phyloP scores from a whole-genome alignment of 2,888 invertebrate genomes.

The Agonum fuliginosum region DNA sequence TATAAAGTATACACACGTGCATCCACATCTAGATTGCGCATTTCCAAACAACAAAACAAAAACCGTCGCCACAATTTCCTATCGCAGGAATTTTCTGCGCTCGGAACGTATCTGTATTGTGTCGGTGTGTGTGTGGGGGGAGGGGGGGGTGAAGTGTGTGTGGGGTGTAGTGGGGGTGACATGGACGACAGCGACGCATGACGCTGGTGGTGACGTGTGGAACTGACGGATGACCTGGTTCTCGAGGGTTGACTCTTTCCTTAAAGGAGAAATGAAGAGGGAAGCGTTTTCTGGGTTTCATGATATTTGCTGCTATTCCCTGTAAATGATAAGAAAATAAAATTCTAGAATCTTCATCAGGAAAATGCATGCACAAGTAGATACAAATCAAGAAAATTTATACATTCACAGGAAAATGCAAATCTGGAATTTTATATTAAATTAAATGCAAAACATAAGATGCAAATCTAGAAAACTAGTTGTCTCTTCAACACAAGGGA shows the following conservation, averaged over 20 bases:
- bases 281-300: no score
- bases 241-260: background rate
- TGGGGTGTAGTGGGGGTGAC: background rate
- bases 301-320: no score
- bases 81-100: background rate
- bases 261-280: background rate
- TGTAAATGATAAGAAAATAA: no score
- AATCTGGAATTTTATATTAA: no score
- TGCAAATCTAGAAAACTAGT: no score
- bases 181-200: background rate
- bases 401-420: no score
- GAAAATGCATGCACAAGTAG: no score
- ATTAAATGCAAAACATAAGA: no score
- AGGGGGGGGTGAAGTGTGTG: background rate
- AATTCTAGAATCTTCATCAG: no score
- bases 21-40: background rate
- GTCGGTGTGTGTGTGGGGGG: background rate
- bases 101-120: background rate
- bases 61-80: slow-evolving; percentile 7
- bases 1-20: slow-evolving; percentile 21
- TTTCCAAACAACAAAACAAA: background rate
- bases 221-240: slow-evolving; percentile 46
- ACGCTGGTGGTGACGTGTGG: slow-evolving; percentile 16
- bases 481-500: no score
- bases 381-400: no score